These are phyloP conservation scores for Lacerta viridis DNA, from an alignment of 2,797 vertebrate species.

Conservation along the genomic window DNA sequence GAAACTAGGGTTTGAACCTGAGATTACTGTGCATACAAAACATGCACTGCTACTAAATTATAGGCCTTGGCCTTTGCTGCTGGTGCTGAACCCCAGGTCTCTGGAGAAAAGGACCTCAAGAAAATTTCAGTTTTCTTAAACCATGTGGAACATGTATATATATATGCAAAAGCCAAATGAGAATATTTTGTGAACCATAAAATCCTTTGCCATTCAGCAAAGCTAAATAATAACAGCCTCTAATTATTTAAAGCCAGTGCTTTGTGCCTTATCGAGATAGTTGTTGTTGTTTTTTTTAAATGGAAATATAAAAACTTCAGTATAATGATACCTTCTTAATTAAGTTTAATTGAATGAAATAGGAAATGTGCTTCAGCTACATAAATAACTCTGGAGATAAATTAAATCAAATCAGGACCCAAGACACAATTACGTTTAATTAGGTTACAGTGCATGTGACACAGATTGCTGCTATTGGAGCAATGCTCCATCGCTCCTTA, in stretches of 20 bases:
- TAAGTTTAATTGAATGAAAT: slow-evolving; percentile 50
- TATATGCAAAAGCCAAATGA: slow-evolving; percentile 41
- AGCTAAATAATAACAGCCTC: slow-evolving; percentile 24
- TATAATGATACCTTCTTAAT: slow-evolving; percentile 14
- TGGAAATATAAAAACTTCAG: slow-evolving; percentile 36
- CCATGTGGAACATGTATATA: slow-evolving; percentile 16
- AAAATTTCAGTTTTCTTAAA: slow-evolving; percentile 11
- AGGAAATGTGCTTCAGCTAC: slow-evolving; percentile 29
- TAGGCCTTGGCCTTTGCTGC: background rate
- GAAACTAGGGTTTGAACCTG: background rate
- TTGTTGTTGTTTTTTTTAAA: background rate
- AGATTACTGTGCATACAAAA: background rate
- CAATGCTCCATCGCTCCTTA: background rate
- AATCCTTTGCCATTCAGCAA: slow-evolving; percentile 12
- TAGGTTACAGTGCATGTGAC: slow-evolving; percentile 33
- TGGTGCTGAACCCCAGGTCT: background rate
- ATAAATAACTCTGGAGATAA: slow-evolving; percentile 39
- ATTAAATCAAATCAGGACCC: slow-evolving; percentile 45
- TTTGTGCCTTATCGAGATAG: slow-evolving; percentile 1
- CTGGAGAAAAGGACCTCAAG: background rate
- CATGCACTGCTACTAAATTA: background rate
- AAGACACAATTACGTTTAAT: slow-evolving; percentile 49
- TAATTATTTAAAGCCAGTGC: slow-evolving; percentile 27
- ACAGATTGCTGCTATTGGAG: slow-evolving; percentile 39
- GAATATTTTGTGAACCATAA: slow-evolving; percentile 29